phyloP scores from a whole-genome alignment of 2,797 vertebrate genomes.

The Pseudochromis fuscus region DNA sequence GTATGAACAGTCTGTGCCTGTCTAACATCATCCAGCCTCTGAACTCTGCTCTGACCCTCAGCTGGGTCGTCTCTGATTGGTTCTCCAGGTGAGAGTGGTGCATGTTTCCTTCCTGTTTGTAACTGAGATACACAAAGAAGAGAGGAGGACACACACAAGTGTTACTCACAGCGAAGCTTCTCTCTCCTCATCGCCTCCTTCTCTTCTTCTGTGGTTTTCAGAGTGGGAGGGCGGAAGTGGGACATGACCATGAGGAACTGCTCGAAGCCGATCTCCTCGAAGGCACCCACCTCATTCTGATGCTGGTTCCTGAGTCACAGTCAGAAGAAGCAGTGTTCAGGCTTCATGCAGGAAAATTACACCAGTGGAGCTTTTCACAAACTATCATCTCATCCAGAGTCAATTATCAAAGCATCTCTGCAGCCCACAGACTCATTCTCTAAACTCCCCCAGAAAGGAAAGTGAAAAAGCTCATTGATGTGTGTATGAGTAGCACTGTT shows the following conservation, averaged over 20 bases:
- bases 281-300: conserved; percentile 71
- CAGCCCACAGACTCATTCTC: background rate
- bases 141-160: no score
- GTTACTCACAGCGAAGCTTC: conserved; percentile 91
- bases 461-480: background rate
- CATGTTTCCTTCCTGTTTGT: no score
- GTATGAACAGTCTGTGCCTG: no score
- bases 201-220: conserved; percentile 86
- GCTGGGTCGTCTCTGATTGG: no score
- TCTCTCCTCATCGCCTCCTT: conserved; percentile 83
- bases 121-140: no score
- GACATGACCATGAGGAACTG: conserved; percentile 96
- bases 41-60: no score
- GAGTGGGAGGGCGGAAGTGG: conserved; percentile 90
- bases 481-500: conserved; percentile 1
- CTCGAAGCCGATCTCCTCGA: conserved; percentile 89
- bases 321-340: background rate
- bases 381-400: no score
- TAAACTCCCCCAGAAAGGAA: background rate
- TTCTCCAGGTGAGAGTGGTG: no score
- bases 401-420: no score
- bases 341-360: background rate
- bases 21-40: no score
- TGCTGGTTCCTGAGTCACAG: conserved; percentile 87
- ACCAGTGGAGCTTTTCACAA: background rate